Conservation (phyloP, 30 jellyfish, hydroid and myxozoan species). For the Haliclystus octoradiatus region DNA sequence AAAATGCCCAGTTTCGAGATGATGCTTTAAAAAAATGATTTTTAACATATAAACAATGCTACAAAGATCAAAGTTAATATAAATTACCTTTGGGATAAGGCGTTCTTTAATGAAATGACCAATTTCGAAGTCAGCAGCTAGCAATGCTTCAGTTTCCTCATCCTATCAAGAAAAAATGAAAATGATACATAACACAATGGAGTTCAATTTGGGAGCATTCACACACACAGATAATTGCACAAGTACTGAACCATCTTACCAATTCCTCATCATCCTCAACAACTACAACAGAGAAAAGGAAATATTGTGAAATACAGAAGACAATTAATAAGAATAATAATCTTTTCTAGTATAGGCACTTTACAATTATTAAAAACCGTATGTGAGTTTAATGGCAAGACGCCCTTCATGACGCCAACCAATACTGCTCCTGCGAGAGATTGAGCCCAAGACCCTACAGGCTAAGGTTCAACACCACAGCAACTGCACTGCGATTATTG, state of each 20-base stretch:
- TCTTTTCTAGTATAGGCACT: background rate
- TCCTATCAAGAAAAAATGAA: slow-evolving; percentile 23
- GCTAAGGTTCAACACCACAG: background rate
- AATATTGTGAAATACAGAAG: background rate
- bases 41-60: background rate
- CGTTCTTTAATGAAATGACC: slow-evolving; percentile 91
- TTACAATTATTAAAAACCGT: too few species aligned
- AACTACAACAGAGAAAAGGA: background rate
- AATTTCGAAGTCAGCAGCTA: slow-evolving; percentile 90
- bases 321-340: background rate
- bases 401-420: too few species aligned
- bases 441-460: too few species aligned
- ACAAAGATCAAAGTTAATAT: too few species aligned
- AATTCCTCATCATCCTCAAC: slow-evolving; percentile 46
- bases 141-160: slow-evolving; percentile 73
- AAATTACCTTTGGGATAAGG: slow-evolving; percentile 66
- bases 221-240: too few species aligned
- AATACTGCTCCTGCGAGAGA: too few species aligned
- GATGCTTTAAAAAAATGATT: background rate
- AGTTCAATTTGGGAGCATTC: too few species aligned
- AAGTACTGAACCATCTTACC: slow-evolving; percentile 11
- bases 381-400: too few species aligned
- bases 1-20: background rate
- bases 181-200: too few species aligned
- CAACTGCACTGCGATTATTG: too few species aligned